phyloP scores from a whole-genome alignment of 2,888 invertebrate genomes.

The Eupithecia insigniata region DNA sequence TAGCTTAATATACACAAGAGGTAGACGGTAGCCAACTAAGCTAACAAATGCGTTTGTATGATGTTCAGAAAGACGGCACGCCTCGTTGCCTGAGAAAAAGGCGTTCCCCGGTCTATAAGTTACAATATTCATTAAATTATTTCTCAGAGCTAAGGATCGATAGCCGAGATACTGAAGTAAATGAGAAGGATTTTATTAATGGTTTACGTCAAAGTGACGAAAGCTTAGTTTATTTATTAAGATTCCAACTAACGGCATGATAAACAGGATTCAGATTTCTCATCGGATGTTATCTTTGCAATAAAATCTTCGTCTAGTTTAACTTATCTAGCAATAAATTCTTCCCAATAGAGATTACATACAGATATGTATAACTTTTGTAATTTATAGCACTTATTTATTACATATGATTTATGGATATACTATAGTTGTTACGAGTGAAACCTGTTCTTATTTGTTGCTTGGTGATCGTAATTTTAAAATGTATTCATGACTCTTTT shows the following conservation, averaged over 20 bases:
- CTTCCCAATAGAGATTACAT: slow-evolving; percentile 38
- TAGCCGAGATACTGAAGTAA: not conserved
- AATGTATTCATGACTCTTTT: slow-evolving; percentile 43
- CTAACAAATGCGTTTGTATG: slow-evolving; percentile 50
- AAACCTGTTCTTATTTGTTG: slow-evolving; percentile 39
- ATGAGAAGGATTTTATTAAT: slow-evolving; percentile 5
- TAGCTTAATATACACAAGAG: not conserved
- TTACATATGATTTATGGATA: slow-evolving; percentile 41
- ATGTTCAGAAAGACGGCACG: slow-evolving; percentile 62
- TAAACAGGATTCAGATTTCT: slow-evolving; percentile 26
- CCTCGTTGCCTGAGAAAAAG: slow-evolving; percentile 78
- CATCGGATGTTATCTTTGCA: slow-evolving; percentile 33
- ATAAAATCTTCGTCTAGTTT: slow-evolving; percentile 37
- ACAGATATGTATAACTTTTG: slow-evolving; percentile 36
- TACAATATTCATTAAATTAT: slow-evolving; percentile 42
- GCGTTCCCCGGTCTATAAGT: slow-evolving; percentile 52
- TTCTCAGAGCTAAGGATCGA: slow-evolving; percentile 25
- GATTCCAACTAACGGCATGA: slow-evolving; percentile 6
- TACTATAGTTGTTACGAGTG: slow-evolving; percentile 41
- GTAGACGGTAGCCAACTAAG: slow-evolving; percentile 19
- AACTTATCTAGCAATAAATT: slow-evolving; percentile 36
- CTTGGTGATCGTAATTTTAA: slow-evolving; percentile 33
- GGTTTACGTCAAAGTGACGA: slow-evolving; percentile 7
- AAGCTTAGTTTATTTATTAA: slow-evolving; percentile 14
- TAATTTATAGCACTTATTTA: slow-evolving; percentile 46